Conservation (phyloP, 2,113 vertebrate genomes). For the Asarcornis scutulata region DNA sequence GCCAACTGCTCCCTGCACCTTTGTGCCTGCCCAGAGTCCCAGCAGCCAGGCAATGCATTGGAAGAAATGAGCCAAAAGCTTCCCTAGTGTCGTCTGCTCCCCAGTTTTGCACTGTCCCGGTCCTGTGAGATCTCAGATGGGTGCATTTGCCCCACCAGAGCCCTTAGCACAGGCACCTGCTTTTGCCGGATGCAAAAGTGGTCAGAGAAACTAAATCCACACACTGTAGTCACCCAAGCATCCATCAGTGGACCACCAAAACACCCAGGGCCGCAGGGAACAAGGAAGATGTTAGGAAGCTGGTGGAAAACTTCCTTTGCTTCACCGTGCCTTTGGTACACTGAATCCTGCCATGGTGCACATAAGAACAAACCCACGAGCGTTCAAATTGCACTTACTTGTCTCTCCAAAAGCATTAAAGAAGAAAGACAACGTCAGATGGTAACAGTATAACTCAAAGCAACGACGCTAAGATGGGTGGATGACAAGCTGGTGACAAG, state of each 20-base stretch:
- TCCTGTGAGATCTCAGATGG: neutral
- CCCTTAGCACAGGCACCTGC: neutral
- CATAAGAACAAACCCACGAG: neutral
- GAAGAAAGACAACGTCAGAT: conserved; percentile 20
- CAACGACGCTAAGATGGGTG: neutral
- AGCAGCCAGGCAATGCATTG: neutral
- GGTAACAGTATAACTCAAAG: neutral
- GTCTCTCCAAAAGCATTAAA: conserved; percentile 55
- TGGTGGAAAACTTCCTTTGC: neutral
- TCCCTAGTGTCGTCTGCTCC: neutral
- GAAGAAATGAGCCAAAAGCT: neutral
- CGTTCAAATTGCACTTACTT: conserved; percentile 39
- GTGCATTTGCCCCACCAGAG: neutral
- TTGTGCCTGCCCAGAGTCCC: neutral
- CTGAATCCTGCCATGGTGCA: neutral
- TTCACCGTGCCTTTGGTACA: neutral
- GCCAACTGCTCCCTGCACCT: neutral
- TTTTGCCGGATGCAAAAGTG: neutral
- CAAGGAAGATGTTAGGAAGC: neutral
- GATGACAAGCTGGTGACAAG: neutral
- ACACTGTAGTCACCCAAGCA: rapidly evolving
- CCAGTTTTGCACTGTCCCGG: neutral
- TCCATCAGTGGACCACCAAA: neutral
- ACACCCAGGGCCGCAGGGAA: neutral
- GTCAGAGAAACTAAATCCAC: neutral